phyloP scores from a whole-genome alignment of 2,113 vertebrate species.

The Sardina pilchardus region DNA sequence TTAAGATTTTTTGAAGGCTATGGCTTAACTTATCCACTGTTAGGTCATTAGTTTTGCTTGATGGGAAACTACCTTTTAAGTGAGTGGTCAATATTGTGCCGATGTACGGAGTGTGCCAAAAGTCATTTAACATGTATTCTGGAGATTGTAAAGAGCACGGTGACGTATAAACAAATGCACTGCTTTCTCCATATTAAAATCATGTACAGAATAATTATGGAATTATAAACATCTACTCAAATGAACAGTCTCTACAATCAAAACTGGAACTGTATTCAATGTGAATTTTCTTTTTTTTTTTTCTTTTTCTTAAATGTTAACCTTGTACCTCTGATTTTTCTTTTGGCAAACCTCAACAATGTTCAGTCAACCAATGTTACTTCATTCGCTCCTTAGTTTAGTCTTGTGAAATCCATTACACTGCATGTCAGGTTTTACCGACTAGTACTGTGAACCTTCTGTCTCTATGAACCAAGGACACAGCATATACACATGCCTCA shows the following conservation, averaged over 20 bases:
- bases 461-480: background rate
- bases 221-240: background rate
- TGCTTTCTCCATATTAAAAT: background rate
- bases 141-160: background rate
- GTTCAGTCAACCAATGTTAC: background rate
- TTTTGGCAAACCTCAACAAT: background rate
- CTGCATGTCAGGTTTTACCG: background rate
- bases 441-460: background rate
- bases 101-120: background rate
- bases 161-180: constrained; percentile 1
- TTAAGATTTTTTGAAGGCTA: constrained; percentile 4
- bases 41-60: background rate
- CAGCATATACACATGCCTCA: background rate
- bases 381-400: background rate
- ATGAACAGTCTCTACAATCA: background rate
- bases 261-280: background rate
- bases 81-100: background rate
- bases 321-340: background rate
- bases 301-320: background rate
- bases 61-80: background rate
- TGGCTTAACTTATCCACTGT: background rate
- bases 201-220: background rate
- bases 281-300: too few relatives aligned
- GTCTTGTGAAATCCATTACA: background rate
- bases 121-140: background rate